Base-by-base conservation (phyloP, 2,888 invertebrate genomes). In the Epicampocera succincta region DNA sequence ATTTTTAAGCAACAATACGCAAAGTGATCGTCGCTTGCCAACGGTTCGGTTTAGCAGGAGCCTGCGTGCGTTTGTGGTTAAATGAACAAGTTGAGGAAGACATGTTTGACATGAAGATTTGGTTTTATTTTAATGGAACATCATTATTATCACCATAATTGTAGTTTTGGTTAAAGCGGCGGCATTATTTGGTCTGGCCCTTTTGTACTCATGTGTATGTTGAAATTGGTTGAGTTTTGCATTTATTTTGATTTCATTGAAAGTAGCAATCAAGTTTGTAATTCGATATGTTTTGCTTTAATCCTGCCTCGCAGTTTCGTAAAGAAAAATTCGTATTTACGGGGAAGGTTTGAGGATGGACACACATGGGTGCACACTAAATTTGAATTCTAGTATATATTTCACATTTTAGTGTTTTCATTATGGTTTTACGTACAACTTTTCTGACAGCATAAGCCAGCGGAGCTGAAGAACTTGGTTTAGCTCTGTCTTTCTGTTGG, bases 221-320 rank as follows among this genome's bases (percentile, higher is more conserved):
- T 69, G 52, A 58, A 69, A 71, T 74, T 65, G 74, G 46, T 82
- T 78, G 44, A 69, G 58, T 71, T 82, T 65, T 78, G 69, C 78
- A 82, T 82, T 82, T 82, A 82, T 77, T 85, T 84, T 83, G 84
- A 83, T 84, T 83, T 80, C 80, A 82, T 84, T 83, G 79, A 82
- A 85, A 83, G 84, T 84, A 82, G 82, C 84, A 84, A 84, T 89
- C 89, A 89, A 89, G 88, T 89, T 89, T 87, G 89, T 89, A 89
- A 89, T 87, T 87, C 87, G 90, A 89, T 89, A 89, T 89, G 88
- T 89, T 87, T 78, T 87, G 85, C 85, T 60, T 88, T 89, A 85
- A 85, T 84, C 83, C 85, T 84, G 85, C 84, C 83, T 84, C 84
- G 84, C 74, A 85, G 84, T 85, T 85, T 84, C 54, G 46, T 15